phyloP scores from a whole-genome alignment of 2,797 vertebrate species.

The Sebastiscus tertius region DNA sequence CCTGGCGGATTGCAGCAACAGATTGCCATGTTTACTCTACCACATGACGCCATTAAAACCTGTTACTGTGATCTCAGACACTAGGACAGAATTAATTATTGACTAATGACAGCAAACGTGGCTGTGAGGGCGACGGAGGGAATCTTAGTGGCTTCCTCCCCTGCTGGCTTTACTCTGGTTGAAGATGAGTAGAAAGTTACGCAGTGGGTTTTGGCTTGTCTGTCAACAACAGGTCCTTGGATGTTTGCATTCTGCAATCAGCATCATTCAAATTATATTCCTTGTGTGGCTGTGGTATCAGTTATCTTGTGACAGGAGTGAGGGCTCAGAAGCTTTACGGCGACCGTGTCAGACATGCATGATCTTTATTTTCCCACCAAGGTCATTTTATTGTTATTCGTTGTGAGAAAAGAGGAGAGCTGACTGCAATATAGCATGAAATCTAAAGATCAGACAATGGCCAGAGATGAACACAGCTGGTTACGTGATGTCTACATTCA shows the following conservation, averaged over 20 bases:
- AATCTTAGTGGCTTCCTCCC: conserved; percentile 58
- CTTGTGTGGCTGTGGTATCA: background rate
- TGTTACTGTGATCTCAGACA: conserved; percentile 86
- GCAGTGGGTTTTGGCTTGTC: conserved; percentile 77
- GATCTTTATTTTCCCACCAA: conserved; percentile 75
- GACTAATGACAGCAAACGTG: conserved; percentile 82
- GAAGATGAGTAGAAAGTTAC: conserved; percentile 77
- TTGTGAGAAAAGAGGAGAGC: conserved; percentile 38
- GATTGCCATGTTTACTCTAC: conserved; percentile 88
- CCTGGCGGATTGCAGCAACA: conserved; percentile 86
- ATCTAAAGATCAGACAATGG: conserved; percentile 23
- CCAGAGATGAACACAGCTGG: conserved; percentile 4
- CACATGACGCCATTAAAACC: conserved; percentile 87
- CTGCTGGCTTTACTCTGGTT: conserved; percentile 68
- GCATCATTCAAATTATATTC: conserved; percentile 26
- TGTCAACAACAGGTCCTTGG: conserved; percentile 79
- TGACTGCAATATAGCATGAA: conserved; percentile 31
- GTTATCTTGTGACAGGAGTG: conserved; percentile 1
- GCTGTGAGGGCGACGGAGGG: conserved; percentile 69
- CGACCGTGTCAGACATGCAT: conserved; percentile 48
- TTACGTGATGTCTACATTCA: conserved; percentile 8
- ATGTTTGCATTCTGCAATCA: conserved; percentile 54
- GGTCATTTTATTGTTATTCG: conserved; percentile 79
- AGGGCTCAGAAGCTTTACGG: conserved; percentile 35
- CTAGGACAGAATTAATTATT: conserved; percentile 83